Evolutionary conservation across 1,140 invertebrate genomes (phyloP), one percentile per base, ranked within the genome.

Genomic region (Scaptomyza graminum): DNA sequence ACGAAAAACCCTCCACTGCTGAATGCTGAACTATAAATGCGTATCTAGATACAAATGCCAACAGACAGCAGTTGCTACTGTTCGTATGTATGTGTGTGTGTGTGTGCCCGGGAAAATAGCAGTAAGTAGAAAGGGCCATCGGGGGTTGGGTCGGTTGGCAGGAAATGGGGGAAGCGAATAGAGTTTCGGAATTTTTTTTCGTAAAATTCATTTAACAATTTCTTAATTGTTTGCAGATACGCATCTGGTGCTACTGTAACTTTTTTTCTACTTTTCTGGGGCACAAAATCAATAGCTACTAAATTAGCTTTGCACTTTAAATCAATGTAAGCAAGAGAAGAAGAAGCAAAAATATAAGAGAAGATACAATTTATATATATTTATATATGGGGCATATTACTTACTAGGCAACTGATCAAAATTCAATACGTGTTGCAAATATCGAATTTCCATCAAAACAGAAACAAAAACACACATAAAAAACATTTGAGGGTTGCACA

Each of bases 221-320:
- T 79, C 83, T 83, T 88, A 88, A 88, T 88, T 88, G 83, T 83
- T 79, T 88, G 84, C 84, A 88, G 83, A 88, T 87, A 88, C 84
- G 69, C 79, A 89, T 89, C 79, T 79, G 75, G 44, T 59, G 50
- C 51, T 5, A 12, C 25, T 13, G 31, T 66, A 3, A 34, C 51
- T 9, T 41, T 55, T 64, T 9, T 54, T 46, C 31, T 9, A 9
- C 31, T 2, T 8, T 34, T 34, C 31, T 46, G 43, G 70, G 67
- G 74, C 34, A 22, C 47, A 69, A 82, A 81, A 82, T 82, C 79
- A 73, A 81, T 81, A 79, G 43, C 31, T 11, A 31, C 22, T 13
- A 59, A 71, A 72, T 75, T 75, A 67, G 76, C 46, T 61, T 22
- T 39, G 63, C 66, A 61, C 75, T 88, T 73, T 82, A 83, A 87